A percentile compares a stretch with the other conserved stretches of the same genome.
phyloP scores from a whole-genome alignment of 2,797 vertebrate genomes.

The Gadopsis marmoratus region DNA sequence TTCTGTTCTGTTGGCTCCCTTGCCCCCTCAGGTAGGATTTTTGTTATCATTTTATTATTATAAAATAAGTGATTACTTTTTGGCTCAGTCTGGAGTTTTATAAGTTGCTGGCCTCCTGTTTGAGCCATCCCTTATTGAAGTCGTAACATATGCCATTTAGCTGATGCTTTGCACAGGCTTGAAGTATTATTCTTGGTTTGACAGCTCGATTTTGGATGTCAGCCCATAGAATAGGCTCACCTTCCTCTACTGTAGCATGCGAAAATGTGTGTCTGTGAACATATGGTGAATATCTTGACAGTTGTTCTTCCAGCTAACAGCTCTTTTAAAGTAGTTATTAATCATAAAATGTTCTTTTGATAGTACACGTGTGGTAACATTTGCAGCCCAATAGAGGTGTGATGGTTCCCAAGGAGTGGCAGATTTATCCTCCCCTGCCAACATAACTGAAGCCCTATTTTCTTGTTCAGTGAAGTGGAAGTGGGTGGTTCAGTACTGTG shows the following conservation, averaged over 20 bases:
- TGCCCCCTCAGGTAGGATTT: neutral
- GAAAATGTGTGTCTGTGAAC: slow-evolving; percentile 29
- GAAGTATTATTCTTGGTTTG: slow-evolving; percentile 40
- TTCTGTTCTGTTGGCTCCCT: neutral
- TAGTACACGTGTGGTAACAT: slow-evolving; percentile 63
- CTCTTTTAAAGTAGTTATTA: slow-evolving; percentile 62
- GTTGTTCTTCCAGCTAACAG: slow-evolving; percentile 60
- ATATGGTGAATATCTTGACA: slow-evolving; percentile 51
- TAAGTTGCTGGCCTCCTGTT: slow-evolving; percentile 41
- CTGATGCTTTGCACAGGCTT: slow-evolving; percentile 9
- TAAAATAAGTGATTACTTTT: slow-evolving; percentile 43
- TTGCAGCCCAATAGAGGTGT: slow-evolving; percentile 68
- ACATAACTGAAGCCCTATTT: slow-evolving; percentile 69
- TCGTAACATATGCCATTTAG: slow-evolving; percentile 27
- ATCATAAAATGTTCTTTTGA: slow-evolving; percentile 66
- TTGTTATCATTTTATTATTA: slow-evolving; percentile 26
- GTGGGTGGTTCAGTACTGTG: slow-evolving; percentile 73
- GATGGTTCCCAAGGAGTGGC: slow-evolving; percentile 70
- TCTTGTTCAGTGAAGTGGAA: slow-evolving; percentile 78
- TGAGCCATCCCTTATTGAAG: slow-evolving; percentile 51
- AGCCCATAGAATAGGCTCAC: neutral
- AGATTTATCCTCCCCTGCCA: slow-evolving; percentile 74
- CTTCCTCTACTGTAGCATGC: neutral
- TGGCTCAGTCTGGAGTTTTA: slow-evolving; percentile 15
- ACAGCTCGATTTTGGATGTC: slow-evolving; percentile 39